Conservation (phyloP, 2,797 vertebrate genomes). For the Erithacus rubecula region DNA sequence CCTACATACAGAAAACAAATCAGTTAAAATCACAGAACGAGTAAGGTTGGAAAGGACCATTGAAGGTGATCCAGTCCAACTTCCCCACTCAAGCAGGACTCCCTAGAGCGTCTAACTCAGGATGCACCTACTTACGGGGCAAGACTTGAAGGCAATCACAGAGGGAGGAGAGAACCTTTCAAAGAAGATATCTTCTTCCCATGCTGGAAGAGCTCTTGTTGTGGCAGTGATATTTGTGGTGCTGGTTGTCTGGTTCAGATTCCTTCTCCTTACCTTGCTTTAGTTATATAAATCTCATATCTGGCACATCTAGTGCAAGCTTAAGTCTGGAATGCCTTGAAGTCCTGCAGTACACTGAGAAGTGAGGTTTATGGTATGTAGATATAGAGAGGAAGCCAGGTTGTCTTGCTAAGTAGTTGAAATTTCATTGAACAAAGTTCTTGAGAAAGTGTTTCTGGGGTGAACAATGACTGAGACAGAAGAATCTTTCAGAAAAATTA, state of each 20-base stretch:
- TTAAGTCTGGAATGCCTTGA: neutral
- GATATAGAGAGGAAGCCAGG: neutral
- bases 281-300: neutral
- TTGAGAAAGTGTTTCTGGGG: neutral
- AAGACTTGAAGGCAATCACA: neutral
- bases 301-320: neutral
- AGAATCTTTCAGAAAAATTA: neutral
- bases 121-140: neutral
- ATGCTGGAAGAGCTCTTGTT: neutral
- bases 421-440: neutral
- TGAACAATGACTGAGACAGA: neutral
- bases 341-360: neutral
- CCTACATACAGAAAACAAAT: neutral
- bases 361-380: neutral
- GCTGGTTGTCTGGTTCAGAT: neutral
- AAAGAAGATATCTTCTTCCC: neutral
- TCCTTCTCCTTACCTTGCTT: neutral
- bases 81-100: neutral
- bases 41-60: neutral
- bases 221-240: neutral
- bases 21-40: neutral
- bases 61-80: neutral
- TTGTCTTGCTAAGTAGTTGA: neutral
- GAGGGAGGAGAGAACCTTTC: neutral
- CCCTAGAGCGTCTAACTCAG: neutral